Percentiles rank a stretch among this genome's conserved stretches.
phyloP scores from a whole-genome alignment of 2,113 vertebrate species.

The Centropus unirufus region DNA sequence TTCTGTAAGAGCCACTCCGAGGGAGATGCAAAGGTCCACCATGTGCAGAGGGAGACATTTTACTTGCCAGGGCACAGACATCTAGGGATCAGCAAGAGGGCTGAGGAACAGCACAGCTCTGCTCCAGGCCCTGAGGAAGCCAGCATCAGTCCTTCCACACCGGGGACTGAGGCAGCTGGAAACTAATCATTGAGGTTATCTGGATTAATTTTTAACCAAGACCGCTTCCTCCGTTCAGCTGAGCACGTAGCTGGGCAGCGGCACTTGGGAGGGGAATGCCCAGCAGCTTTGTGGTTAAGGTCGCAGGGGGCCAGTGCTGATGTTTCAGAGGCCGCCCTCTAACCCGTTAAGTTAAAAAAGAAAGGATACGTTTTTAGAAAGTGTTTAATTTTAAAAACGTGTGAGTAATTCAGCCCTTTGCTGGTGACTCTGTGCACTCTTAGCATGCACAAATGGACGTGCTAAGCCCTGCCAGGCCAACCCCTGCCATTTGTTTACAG shows the following conservation, averaged over 20 bases:
- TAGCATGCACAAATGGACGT: accelerated
- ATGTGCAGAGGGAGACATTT: background rate
- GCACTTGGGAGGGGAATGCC: accelerated
- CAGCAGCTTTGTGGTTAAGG: background rate
- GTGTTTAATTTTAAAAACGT: background rate
- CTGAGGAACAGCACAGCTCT: background rate
- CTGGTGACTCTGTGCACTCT: background rate
- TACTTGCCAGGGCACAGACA: background rate
- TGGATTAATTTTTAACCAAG: constrained; percentile 32
- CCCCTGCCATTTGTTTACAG: accelerated
- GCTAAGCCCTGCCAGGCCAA: background rate
- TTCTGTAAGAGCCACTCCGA: background rate
- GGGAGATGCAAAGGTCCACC: background rate
- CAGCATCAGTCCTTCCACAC: background rate
- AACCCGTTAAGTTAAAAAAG: background rate
- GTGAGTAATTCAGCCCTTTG: background rate
- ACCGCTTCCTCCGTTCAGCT: background rate
- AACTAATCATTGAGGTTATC: background rate
- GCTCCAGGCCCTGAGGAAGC: background rate
- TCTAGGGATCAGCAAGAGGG: background rate
- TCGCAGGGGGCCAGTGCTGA: background rate
- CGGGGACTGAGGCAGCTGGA: background rate
- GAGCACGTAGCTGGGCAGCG: background rate
- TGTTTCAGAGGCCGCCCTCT: background rate
- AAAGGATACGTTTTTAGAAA: background rate